Evolutionary conservation across 1,140 invertebrate species (phyloP), one percentile per base, ranked within the genome.

Genomic region (Nasonia vitripennis): DNA sequence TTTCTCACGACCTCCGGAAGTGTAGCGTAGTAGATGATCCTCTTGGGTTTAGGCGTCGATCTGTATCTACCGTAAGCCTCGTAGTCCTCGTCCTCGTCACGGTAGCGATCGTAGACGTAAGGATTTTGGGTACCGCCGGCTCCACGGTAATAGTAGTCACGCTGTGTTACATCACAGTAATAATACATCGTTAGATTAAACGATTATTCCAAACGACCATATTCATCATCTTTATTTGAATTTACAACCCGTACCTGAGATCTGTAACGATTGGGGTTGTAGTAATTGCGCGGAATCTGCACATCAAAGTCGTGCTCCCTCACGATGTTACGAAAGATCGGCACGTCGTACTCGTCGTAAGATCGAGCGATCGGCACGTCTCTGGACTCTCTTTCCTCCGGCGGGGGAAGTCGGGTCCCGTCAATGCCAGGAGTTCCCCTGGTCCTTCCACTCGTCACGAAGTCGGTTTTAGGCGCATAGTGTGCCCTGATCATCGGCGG

Each of bases 21-120:
- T 0, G 91, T 93, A 0, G 93, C 93, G 62, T 94, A 94, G 80
- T 94, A 94, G 68, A 94, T 93, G 20, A 94, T 94, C 75, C 94
- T 89, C 73, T 91, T 93, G 0, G 92, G 92, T 67, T 92, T 93
- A 0, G 90, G 89, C 0, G 90, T 88, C 0, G 90, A 87, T 82
- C 91, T 89, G 17, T 87, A 88, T 55, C 91, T 88, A 0, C 89
- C 88, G 80, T 91, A 92, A 3, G 89, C 78, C 81, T 92, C 90
- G n/a, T 90, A 83, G 14, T 89, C 88, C 5, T 91, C 91, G 10
- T 90, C 89, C 7, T 91, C 90, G 9, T 91, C 87, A 6, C 91
- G 88, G 86, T 93, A 92, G 20, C 89, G 90, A 83, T 93, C 89
- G 45, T 91, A 90, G 20, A 81, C 86, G 77, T 90, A 90, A 2